Conservation (phyloP, 2,113 vertebrate species). For the Turnix velox region DNA sequence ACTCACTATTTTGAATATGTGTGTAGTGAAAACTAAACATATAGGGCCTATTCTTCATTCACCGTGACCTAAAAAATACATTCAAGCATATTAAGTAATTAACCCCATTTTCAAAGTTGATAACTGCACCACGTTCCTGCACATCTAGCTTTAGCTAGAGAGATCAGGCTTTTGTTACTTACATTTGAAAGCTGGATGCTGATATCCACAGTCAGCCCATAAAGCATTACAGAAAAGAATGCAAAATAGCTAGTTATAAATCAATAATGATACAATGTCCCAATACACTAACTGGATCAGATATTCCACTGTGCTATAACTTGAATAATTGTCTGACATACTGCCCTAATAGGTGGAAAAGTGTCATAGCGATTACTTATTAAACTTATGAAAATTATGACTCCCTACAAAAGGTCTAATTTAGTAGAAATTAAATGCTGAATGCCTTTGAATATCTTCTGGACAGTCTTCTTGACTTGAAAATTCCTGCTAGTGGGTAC, state of each 20-base stretch:
- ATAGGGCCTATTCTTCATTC: background rate
- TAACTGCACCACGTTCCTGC: background rate
- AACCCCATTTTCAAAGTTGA: background rate
- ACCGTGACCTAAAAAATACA: background rate
- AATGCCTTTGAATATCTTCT: background rate
- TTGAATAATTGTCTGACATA: background rate
- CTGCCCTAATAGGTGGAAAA: background rate
- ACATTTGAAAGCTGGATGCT: background rate
- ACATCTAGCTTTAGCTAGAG: background rate
- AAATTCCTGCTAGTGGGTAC: accelerated
- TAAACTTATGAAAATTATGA: background rate
- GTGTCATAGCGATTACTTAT: background rate
- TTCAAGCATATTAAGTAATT: background rate
- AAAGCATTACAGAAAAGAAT: background rate
- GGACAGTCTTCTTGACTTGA: background rate
- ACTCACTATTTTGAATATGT: background rate
- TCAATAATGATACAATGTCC: background rate
- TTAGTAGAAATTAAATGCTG: background rate
- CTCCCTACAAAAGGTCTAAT: background rate
- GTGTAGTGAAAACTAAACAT: background rate
- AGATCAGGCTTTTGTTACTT: background rate
- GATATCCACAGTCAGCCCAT: background rate
- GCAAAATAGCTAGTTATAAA: background rate
- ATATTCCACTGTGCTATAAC: background rate
- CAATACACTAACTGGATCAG: background rate